These are phyloP conservation scores for Botia kubotai DNA, from an alignment of 2,797 vertebrate genomes.

Conservation along the genomic window DNA sequence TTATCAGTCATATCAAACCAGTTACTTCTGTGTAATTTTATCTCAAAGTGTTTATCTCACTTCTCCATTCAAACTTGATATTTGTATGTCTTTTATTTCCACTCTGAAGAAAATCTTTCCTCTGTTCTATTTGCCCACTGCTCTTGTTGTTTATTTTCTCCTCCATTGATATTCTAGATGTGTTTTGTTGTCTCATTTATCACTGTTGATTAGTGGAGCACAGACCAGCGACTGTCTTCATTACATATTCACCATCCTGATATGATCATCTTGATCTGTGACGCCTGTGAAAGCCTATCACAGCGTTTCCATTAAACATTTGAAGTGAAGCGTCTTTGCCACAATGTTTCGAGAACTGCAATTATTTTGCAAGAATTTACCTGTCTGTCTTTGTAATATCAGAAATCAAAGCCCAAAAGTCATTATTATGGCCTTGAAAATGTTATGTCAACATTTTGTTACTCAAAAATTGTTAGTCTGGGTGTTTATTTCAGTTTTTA, in stretches of 20 bases:
- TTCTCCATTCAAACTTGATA: background rate
- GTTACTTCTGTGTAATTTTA: constrained; percentile 14
- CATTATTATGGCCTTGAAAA: too few species aligned
- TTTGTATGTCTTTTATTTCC: too few species aligned
- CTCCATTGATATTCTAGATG: constrained; percentile 9
- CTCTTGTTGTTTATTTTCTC: background rate
- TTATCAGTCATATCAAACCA: background rate
- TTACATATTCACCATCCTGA: constrained; percentile 4
- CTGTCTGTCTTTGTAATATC: background rate
- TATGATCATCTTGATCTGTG: constrained; percentile 18
- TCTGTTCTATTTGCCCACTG: background rate
- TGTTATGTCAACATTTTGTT: too few species aligned
- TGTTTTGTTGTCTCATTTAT: constrained; percentile 27
- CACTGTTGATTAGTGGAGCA: constrained; percentile 17
- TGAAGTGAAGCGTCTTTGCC: background rate
- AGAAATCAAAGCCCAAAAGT: background rate
- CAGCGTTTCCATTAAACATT: background rate
- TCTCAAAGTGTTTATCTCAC: constrained; percentile 2
- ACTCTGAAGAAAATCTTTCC: background rate
- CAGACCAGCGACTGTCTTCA: background rate
- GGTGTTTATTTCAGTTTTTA: too few species aligned
- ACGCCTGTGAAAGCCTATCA: background rate
- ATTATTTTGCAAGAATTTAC: background rate
- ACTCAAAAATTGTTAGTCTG: too few species aligned
- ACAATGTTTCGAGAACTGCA: background rate